Evolutionary conservation across 2,888 invertebrate genomes (phyloP).

Genomic region (Eupithecia exiguata): DNA sequence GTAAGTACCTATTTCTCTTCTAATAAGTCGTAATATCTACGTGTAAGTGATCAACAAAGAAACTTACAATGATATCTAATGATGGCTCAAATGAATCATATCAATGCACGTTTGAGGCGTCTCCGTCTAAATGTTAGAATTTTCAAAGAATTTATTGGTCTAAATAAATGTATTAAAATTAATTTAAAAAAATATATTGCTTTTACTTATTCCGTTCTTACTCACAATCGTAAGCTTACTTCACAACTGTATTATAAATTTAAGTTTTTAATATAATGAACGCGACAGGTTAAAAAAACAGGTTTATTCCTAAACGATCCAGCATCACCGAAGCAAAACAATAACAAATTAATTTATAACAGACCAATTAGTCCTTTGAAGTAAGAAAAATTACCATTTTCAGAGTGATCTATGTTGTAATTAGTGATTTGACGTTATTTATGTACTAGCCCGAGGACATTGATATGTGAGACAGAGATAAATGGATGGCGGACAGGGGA

Average conservation of each 20-base stretch:
- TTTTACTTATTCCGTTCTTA: background rate
- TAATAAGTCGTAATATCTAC: too few species aligned
- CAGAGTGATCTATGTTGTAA: slow-evolving; percentile 60
- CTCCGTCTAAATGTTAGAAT: background rate
- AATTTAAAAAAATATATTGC: background rate
- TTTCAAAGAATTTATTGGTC: background rate
- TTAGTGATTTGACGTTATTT: slow-evolving; percentile 62
- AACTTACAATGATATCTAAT: too few species aligned
- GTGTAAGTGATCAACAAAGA: too few species aligned
- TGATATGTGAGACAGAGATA: slow-evolving; percentile 53
- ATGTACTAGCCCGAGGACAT: slow-evolving; percentile 50
- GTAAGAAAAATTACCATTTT: slow-evolving; percentile 44
- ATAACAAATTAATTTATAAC: slow-evolving; percentile 23
- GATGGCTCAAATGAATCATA: too few species aligned
- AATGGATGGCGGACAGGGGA: slow-evolving; percentile 55
- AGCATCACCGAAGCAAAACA: slow-evolving; percentile 5
- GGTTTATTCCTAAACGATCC: background rate
- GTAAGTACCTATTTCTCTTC: too few species aligned
- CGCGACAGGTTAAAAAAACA: background rate
- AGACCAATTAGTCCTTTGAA: slow-evolving; percentile 48
- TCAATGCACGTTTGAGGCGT: too few species aligned
- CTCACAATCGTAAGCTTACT: background rate
- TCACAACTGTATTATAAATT: background rate
- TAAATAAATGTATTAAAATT: too few species aligned
- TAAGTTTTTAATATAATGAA: background rate